A percentile compares a stretch with the other conserved stretches of the same genome.
Evolutionary conservation across 2,113 vertebrate species (phyloP).

Genomic region (Siniperca knerii): DNA sequence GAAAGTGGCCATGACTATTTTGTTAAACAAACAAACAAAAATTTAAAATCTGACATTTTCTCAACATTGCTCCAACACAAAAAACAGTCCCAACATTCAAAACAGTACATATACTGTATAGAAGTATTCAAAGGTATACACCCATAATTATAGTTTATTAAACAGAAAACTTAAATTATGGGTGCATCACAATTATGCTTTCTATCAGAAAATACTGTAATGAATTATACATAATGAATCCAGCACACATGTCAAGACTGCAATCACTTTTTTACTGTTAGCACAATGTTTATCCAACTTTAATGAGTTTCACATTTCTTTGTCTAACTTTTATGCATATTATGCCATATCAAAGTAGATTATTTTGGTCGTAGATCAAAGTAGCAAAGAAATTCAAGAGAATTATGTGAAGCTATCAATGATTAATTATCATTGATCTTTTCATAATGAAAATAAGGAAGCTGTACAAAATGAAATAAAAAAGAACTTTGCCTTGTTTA

Average conservation of each 20-base stretch:
- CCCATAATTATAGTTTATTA: not conserved
- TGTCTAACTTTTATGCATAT: constrained; percentile 32
- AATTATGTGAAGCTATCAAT: constrained; percentile 9
- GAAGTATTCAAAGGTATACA: constrained; percentile 1
- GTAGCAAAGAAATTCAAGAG: constrained; percentile 5
- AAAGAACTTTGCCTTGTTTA: constrained; percentile 1
- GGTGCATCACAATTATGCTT: constrained; percentile 17
- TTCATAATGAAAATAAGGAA: constrained; percentile 36
- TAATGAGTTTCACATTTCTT: constrained; percentile 20
- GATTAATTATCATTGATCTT: constrained; percentile 51
- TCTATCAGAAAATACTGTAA: constrained; percentile 28
- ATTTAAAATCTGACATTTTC: not conserved
- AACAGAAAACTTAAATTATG: not conserved
- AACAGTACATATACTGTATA: not conserved
- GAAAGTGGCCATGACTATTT: not conserved
- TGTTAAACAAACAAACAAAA: not conserved
- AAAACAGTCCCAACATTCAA: too few species aligned
- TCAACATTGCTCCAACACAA: not conserved
- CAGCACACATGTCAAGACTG: not conserved
- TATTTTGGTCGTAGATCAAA: not conserved
- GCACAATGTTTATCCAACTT: constrained; percentile 23
- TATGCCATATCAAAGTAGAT: too few species aligned
- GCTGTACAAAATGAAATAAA: not conserved
- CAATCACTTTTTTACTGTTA: constrained; percentile 18
- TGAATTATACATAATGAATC: constrained; percentile 42